Evolutionary conservation across 2,797 vertebrate species (phyloP).

Genomic region (Falco naumanni): DNA sequence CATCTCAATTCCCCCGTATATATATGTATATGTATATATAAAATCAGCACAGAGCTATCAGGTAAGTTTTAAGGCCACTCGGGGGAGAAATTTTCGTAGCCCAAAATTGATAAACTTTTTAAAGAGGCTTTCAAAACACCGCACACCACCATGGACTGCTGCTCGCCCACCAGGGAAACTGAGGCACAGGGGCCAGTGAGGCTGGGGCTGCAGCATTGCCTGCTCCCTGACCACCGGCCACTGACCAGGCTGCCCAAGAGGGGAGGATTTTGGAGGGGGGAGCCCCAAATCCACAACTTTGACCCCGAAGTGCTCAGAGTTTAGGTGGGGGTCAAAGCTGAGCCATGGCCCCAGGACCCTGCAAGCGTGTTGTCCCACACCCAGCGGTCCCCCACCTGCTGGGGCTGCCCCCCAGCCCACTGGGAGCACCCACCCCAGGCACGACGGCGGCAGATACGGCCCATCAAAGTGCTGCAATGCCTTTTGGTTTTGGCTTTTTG

Average conservation of each 20-base stretch:
- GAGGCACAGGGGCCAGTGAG: rapidly evolving
- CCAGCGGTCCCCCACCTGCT: neutral
- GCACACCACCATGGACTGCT: rapidly evolving
- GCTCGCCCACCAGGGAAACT: neutral
- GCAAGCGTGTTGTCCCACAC: neutral
- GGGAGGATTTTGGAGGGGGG: neutral
- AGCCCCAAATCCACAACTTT: neutral
- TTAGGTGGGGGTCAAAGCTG: neutral
- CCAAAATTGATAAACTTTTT: neutral
- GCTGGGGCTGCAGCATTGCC: neutral
- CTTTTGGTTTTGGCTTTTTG: neutral
- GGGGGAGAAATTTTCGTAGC: neutral
- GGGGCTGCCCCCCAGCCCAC: neutral
- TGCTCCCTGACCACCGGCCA: neutral
- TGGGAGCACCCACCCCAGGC: rapidly evolving
- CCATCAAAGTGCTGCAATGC: neutral
- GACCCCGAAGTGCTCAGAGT: neutral
- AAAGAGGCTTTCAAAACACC: neutral
- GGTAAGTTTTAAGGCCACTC: conserved; percentile 13
- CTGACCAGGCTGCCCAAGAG: neutral
- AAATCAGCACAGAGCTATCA: neutral
- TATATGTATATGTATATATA: neutral
- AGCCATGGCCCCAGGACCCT: neutral
- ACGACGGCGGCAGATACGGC: neutral
- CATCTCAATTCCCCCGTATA: neutral